Evolutionary conservation across 2,797 vertebrate species (phyloP).

Genomic region (Paguma larvata): DNA sequence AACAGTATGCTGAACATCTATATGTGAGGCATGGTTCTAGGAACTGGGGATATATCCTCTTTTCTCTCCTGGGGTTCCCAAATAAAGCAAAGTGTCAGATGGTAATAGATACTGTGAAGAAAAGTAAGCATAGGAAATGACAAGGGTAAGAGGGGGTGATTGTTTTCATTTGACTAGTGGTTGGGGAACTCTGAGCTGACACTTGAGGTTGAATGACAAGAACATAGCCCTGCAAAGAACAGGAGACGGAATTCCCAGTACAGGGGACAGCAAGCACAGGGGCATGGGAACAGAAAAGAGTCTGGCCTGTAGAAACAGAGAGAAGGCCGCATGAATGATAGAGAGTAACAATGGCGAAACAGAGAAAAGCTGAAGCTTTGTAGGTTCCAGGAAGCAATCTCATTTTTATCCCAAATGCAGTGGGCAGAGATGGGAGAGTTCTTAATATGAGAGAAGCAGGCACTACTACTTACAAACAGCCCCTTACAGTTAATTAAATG

Average conservation of each 20-base stretch:
- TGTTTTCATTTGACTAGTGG: not conserved
- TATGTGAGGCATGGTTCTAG: not conserved
- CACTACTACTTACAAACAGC: not conserved
- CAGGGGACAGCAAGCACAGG: not conserved
- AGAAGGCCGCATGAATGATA: not conserved
- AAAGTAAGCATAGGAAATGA: not conserved
- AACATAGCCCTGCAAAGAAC: not conserved
- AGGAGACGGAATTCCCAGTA: not conserved
- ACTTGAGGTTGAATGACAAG: not conserved
- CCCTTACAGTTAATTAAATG: not conserved
- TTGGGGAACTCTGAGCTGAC: not conserved
- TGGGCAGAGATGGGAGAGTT: not conserved
- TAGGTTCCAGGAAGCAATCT: not conserved
- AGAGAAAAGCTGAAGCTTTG: not conserved
- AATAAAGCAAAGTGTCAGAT: not conserved
- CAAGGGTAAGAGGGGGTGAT: accelerated
- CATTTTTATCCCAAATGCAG: not conserved
- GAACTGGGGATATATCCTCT: not conserved
- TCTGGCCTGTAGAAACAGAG: not conserved
- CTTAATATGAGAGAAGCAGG: not conserved
- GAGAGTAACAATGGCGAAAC: not conserved
- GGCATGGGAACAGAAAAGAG: not conserved
- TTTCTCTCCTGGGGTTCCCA: not conserved
- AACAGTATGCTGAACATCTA: not conserved
- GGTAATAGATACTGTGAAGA: not conserved